These are phyloP conservation scores for Nipponia nippon DNA, from an alignment of 2,113 vertebrate genomes.

Conservation along the genomic window DNA sequence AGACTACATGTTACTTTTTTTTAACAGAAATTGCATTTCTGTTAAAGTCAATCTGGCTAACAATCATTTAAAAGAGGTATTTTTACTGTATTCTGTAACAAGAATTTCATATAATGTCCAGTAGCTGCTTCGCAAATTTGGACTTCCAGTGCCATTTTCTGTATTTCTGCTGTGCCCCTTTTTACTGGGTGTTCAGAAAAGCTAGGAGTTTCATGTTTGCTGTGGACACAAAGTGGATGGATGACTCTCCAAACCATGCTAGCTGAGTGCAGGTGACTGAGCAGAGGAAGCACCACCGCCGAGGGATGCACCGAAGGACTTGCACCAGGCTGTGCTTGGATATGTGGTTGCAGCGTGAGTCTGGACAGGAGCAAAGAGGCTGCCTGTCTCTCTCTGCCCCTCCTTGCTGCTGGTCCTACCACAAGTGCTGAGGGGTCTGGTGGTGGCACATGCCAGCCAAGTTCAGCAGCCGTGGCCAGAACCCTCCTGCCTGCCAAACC, in stretches of 20 bases:
- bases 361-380: not conserved
- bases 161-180: not conserved
- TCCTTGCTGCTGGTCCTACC: rapidly evolving
- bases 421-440: not conserved
- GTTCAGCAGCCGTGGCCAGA: not conserved
- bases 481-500: not conserved
- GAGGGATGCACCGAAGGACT: rapidly evolving
- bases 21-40: not conserved
- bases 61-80: not conserved
- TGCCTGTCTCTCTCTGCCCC: not conserved
- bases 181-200: not conserved
- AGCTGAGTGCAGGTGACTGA: rapidly evolving
- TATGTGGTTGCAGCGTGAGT: rapidly evolving
- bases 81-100: not conserved
- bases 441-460: rapidly evolving
- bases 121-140: not conserved
- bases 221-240: no score
- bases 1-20: not conserved
- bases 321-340: not conserved
- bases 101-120: not conserved
- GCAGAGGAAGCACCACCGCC: not conserved
- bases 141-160: not conserved
- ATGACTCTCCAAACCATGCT: not conserved
- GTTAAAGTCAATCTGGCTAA: not conserved
- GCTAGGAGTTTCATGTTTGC: not conserved